Conservation (phyloP, 92 coral and sea anemone species). For the Porites cylindrica region DNA sequence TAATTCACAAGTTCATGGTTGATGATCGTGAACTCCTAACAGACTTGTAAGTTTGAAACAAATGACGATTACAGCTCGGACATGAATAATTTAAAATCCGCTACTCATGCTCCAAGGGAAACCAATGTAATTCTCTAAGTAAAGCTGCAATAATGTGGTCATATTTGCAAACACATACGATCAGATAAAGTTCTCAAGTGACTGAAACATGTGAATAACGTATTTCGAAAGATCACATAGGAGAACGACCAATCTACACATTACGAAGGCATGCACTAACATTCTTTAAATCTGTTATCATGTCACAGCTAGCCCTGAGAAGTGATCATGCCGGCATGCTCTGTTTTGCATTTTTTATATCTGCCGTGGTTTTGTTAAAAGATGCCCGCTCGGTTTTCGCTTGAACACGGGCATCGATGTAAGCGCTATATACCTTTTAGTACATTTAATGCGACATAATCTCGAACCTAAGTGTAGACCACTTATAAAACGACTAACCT, state of each 20-base stretch:
- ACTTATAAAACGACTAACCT: too few species aligned
- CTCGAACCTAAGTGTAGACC: too few species aligned
- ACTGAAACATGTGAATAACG: neutral
- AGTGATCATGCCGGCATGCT: too few species aligned
- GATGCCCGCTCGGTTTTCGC: too few species aligned
- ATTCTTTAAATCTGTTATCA: neutral
- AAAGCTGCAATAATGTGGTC: neutral
- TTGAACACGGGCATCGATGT: too few species aligned
- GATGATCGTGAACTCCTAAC: slow-evolving; percentile 10
- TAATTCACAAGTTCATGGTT: neutral
- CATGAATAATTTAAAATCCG: neutral
- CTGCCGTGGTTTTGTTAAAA: too few species aligned
- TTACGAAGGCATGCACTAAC: slow-evolving; percentile 9
- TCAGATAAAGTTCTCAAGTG: slow-evolving; percentile 4
- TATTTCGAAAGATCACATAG: neutral
- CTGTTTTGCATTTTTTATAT: too few species aligned
- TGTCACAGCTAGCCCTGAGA: too few species aligned
- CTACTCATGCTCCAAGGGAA: neutral
- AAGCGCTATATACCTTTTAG: too few species aligned
- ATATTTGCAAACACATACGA: neutral
- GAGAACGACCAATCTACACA: neutral
- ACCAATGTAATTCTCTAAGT: neutral
- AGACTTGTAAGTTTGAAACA: neutral
- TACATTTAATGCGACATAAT: too few species aligned
- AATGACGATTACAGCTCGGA: neutral